phyloP scores from a whole-genome alignment of 1,140 invertebrate genomes.

The Apis cerana region DNA sequence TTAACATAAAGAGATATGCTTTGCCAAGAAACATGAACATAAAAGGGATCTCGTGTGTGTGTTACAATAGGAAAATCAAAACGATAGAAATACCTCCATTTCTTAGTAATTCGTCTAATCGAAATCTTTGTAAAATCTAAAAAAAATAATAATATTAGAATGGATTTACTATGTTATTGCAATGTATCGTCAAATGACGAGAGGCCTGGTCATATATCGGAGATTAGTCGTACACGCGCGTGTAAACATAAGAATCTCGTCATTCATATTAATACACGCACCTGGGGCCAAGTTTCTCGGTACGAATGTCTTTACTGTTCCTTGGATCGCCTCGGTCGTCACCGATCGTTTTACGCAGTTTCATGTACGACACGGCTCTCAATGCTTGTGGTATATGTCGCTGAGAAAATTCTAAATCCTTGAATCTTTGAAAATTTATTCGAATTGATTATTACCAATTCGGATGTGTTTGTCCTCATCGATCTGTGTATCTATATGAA shows the following conservation, averaged over 20 bases:
- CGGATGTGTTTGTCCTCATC: background rate
- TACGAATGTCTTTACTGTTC: conserved; percentile 57
- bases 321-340: conserved; percentile 28
- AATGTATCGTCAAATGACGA: conserved; percentile 24
- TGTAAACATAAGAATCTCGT: conserved; percentile 68
- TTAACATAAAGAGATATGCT: background rate
- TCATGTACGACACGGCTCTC: conserved; percentile 44
- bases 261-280: conserved; percentile 75
- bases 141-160: conserved; percentile 19
- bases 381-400: background rate
- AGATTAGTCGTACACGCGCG: conserved; percentile 44
- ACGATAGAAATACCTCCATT: background rate
- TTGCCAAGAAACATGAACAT: background rate
- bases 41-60: background rate
- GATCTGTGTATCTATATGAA: conserved; percentile 58
- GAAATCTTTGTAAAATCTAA: background rate
- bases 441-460: conserved; percentile 1
- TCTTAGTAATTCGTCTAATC: background rate
- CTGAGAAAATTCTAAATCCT: background rate
- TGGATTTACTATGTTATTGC: background rate
- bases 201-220: conserved; percentile 26
- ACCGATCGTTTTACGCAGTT: conserved; percentile 64
- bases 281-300: conserved; percentile 64
- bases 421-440: background rate
- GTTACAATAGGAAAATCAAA: background rate